Evolutionary conservation across 2,113 vertebrate species (phyloP).

Genomic region (Pagrus major): DNA sequence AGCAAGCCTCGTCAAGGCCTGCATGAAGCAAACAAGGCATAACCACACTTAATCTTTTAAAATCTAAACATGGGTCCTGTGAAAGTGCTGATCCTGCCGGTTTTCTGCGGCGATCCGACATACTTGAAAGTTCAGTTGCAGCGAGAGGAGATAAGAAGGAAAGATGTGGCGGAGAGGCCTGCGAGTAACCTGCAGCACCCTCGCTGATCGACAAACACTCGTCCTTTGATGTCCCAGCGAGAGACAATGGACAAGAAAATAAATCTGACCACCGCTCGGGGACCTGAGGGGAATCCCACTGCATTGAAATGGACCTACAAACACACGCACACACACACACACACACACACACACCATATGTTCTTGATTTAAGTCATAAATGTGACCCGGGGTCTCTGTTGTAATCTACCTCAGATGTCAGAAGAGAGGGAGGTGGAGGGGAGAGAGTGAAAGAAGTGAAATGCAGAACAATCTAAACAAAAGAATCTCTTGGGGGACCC

Average conservation of each 20-base stretch:
- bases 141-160: constrained; percentile 32
- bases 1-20: constrained; percentile 31
- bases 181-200: constrained; percentile 82
- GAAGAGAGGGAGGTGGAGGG: constrained; percentile 72
- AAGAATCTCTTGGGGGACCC: constrained; percentile 79
- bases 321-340: constrained; percentile 42
- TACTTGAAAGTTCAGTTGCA: constrained; percentile 18
- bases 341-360: constrained; percentile 80
- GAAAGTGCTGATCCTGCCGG: constrained; percentile 26
- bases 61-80: constrained; percentile 44
- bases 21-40: constrained; percentile 52
- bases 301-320: constrained; percentile 61
- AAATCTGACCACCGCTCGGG: constrained; percentile 83
- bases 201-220: constrained; percentile 84
- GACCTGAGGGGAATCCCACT: constrained; percentile 82
- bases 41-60: constrained; percentile 33
- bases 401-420: constrained; percentile 88
- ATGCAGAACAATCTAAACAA: constrained; percentile 84
- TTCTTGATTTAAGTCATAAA: constrained; percentile 86
- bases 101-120: constrained; percentile 23
- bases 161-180: constrained; percentile 64
- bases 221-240: constrained; percentile 85
- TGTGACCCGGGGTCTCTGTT: constrained; percentile 83
- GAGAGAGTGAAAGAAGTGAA: constrained; percentile 78
- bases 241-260: constrained; percentile 87